These are phyloP conservation scores for Aspidiotus destructor DNA, from an alignment of 2,888 invertebrate species.

Conservation along the genomic window DNA sequence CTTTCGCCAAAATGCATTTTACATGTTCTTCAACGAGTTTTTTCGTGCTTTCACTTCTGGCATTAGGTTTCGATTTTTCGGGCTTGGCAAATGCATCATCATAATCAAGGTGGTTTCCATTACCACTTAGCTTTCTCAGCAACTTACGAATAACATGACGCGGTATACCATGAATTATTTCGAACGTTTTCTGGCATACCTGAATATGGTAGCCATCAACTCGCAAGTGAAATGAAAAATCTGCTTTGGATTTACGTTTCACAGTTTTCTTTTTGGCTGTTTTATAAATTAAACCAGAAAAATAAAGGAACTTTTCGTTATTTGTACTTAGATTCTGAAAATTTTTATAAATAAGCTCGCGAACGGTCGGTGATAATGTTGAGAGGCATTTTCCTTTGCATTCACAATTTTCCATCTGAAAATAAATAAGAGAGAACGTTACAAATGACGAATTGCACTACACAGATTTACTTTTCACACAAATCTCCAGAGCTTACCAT, in stretches of 20 bases:
- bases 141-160: neutral
- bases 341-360: neutral
- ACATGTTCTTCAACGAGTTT: no score
- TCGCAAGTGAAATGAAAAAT: neutral
- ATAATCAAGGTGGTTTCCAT: no score
- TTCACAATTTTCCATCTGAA: neutral
- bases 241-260: neutral
- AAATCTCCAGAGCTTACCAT: neutral
- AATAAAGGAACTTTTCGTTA: neutral
- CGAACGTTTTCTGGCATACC: constrained; percentile 1
- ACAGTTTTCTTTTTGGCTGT: neutral
- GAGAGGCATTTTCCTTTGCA: neutral
- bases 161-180: neutral
- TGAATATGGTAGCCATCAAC: neutral
- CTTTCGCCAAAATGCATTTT: no score
- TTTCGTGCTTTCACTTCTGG: no score
- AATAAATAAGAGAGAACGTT: neutral
- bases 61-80: no score
- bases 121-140: neutral
- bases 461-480: neutral
- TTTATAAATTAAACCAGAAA: neutral
- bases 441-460: neutral
- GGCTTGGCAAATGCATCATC: no score
- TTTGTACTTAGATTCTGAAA: neutral
- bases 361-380: neutral